A percentile compares a stretch with the other conserved stretches of the same genome.
These are phyloP conservation scores for Malurus splendens DNA, from an alignment of 2,797 vertebrate species.

Conservation along the genomic window DNA sequence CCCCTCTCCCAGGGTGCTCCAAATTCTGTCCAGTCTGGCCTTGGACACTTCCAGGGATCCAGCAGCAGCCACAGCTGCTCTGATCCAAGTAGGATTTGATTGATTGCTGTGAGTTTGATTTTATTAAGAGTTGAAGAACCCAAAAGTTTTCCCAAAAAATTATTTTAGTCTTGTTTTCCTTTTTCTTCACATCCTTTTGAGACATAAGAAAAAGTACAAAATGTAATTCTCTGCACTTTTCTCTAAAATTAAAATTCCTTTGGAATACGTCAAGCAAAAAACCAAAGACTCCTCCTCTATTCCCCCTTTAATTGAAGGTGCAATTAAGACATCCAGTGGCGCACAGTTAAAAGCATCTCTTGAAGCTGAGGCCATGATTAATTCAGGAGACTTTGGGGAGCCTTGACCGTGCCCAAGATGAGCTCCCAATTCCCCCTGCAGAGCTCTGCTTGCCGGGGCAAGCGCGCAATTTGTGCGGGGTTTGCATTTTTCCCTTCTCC, in stretches of 20 bases:
- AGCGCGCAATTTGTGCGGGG: neutral
- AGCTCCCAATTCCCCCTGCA: neutral
- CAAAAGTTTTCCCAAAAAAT: neutral
- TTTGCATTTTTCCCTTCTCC: constrained; percentile 41
- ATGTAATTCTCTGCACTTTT: neutral
- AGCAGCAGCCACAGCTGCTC: neutral
- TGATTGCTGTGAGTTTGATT: neutral
- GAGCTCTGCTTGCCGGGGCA: constrained; percentile 13
- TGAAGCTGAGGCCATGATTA: neutral
- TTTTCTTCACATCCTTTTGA: neutral
- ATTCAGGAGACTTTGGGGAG: neutral
- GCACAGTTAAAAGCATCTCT: neutral
- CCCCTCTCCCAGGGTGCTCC: neutral
- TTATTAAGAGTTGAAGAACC: neutral
- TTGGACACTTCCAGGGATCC: neutral
- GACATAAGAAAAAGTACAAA: neutral
- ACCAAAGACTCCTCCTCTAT: neutral
- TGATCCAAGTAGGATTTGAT: neutral
- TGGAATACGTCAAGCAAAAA: neutral
- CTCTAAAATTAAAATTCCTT: neutral
- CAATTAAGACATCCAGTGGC: neutral
- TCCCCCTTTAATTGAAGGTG: neutral
- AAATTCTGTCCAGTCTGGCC: fast-evolving
- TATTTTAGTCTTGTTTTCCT: neutral
- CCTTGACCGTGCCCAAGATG: neutral